Evolutionary conservation across 2,888 invertebrate genomes (phyloP), one percentile per base, ranked within the genome.

Genomic region (Lepeophtheirus nordmannii): DNA sequence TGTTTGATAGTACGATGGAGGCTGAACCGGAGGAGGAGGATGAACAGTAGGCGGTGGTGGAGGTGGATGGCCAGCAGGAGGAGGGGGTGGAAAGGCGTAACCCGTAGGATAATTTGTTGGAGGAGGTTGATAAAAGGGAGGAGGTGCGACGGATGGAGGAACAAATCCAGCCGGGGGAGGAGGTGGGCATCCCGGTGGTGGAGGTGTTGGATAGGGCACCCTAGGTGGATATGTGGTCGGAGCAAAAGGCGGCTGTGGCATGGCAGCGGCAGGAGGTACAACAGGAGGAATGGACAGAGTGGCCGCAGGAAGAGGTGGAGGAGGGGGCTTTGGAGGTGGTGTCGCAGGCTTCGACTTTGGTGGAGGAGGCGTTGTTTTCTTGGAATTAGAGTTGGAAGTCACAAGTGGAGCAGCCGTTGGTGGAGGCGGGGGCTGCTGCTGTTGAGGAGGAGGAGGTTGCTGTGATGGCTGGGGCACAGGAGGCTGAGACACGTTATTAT

Each of bases 301-400:
- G 22, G 60, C 23, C n/a, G 30, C 60, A 10, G 60, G 60, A 10
- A 38, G 60, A 12, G 10, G 60, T 12, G 60, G 60, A 22, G 60
- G 60, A n/a, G 60, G 23, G 17, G 22, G 60, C 1, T 22, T 60
- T 22, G 22, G 60, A 17, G 22, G 60, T 60, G 23, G 60, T 3
- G 60, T 17, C 10, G 37, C 17, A 23, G 60, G 60, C 2, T 30
- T 30, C 30, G 30, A 30, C 30, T 30, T 30, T 30, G 30, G 30
- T 30, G 30, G 30, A 30, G 30, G 30, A 30, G 30, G 30, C 30
- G 30, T 30, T 2, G 30, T 30, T 30, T 30, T 30, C 30, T 30
- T 30, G 30, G 30, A 30, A 30, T 30, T 30, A 7, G 30, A 30
- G 7, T 30, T 30, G n/a, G n/a, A n/a, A n/a, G n/a, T n/a, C n/a